phyloP scores from a whole-genome alignment of 2,888 invertebrate genomes.

The Leucophenga montana region DNA sequence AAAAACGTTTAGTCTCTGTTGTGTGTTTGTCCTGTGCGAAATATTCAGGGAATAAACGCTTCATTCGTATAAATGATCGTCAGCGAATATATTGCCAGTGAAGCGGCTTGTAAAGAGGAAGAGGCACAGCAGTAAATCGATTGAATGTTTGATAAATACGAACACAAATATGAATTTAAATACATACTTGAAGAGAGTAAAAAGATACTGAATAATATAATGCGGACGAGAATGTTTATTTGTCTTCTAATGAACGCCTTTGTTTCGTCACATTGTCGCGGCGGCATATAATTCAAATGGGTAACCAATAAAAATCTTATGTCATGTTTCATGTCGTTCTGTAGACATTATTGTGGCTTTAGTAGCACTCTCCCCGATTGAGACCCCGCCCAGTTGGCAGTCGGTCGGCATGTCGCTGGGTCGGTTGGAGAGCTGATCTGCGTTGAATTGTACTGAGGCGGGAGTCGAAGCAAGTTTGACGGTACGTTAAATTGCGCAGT shows the following conservation, averaged over 20 bases:
- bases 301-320: conserved; percentile 35
- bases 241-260: conserved; percentile 26
- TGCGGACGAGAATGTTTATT: conserved; percentile 1
- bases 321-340: conserved; percentile 26
- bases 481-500: conserved; percentile 33
- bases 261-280: conserved; percentile 20
- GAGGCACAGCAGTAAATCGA: neutral
- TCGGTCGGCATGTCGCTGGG: neutral
- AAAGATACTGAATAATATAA: neutral
- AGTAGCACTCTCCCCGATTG: neutral
- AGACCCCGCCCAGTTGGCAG: conserved; percentile 45
- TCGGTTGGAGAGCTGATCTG: neutral
- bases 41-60: too few species aligned
- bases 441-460: neutral
- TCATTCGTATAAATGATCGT: too few species aligned
- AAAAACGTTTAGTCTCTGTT: too few species aligned
- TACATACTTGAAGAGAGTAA: neutral
- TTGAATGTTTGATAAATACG: neutral
- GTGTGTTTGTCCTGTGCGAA: too few species aligned
- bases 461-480: neutral
- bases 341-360: conserved; percentile 6
- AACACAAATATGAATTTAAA: neutral
- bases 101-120: too few species aligned
- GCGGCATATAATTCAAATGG: conserved; percentile 26
- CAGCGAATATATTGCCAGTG: too few species aligned